Base-by-base conservation (phyloP, 92 coral and sea anemone genomes). In the Desmophyllum pertusum region DNA sequence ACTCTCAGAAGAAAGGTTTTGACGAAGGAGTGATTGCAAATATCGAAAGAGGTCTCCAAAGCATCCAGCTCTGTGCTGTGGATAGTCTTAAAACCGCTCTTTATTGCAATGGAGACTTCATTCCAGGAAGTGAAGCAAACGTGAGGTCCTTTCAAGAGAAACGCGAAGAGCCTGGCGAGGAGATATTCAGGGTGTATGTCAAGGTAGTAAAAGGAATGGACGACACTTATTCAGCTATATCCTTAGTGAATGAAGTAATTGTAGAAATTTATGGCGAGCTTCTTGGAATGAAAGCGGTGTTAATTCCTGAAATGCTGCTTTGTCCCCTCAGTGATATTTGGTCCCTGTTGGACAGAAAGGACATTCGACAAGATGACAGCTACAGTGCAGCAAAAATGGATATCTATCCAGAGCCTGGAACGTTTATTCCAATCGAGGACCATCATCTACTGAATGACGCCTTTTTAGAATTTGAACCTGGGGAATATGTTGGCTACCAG, bases 401-500 rank as follows among this genome's bases (percentile, higher is more conserved):
- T 33, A 73, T 53, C 64, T 63, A 85, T 27, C 89, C 92, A 31
- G 38, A 81, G 18, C 92, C 92, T 0, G 95, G 92, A 19, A 46
- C 52, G 11, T 85, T 88, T 25, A 86, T 92, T 72, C 92, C 84
- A 57, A 45, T 83, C 18, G 92, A 81, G 2, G 92, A 85, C 37
- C 95, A 88, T 37, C 89, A 92, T 79, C 84, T 88, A 51, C 86
- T 92, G 78, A 81, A 84, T 29, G 78, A 89, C 62, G 62, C 82
- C 39, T 86, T 92, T 10, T 85, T 50, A 33, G 77, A 61, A n/a
- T 92, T 92, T 43, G 71, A 84, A 46, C 95, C 95, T 11, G n/a
- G 95, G 87, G 95, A 92, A 25, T 89, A 81, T 43, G 93, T 92
- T 3, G 95, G 91, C 5, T 92, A n/a, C 71, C 93, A 92, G 79